Percentiles rank a stretch among this genome's conserved stretches.
Conservation (phyloP, 2,888 invertebrate species). For the Plebejus melissa region DNA sequence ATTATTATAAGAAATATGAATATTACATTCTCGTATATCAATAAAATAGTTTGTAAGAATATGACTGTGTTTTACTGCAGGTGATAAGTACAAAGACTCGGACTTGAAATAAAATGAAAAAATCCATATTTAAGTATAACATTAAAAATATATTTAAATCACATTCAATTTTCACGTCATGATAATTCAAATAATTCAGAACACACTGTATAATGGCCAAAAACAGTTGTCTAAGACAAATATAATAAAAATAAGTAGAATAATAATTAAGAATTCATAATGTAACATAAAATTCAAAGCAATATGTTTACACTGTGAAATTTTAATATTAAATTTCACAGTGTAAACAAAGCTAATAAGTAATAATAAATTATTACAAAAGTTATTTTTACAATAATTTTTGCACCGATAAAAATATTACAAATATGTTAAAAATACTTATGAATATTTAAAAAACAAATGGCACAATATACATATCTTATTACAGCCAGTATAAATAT, state of each 20-base stretch:
- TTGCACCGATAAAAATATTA: not conserved
- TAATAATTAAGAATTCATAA: not conserved
- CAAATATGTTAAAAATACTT: constrained; percentile 16
- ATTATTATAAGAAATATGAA: not conserved
- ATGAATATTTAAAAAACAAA: not conserved
- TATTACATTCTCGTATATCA: not conserved
- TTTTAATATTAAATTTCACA: too few species aligned
- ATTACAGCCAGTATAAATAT: constrained; percentile 28
- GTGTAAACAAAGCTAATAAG: too few species aligned
- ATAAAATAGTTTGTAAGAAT: not conserved
- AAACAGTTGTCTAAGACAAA: not conserved
- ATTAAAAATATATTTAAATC: not conserved
- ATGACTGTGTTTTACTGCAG: not conserved
- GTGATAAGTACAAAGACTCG: not conserved
- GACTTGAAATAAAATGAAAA: not conserved
- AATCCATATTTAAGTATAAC: not conserved
- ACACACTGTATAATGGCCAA: not conserved
- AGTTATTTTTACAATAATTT: not conserved
- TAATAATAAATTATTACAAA: too few species aligned
- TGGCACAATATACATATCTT: constrained; percentile 29
- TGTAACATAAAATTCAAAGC: not conserved
- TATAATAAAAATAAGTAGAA: not conserved
- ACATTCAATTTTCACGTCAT: not conserved
- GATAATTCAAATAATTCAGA: not conserved
- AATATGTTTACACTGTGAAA: not conserved